A percentile compares a stretch with the other conserved stretches of the same genome.
These are phyloP conservation scores for Hippolais icterina DNA, from an alignment of 2,113 vertebrate species.

Conservation along the genomic window DNA sequence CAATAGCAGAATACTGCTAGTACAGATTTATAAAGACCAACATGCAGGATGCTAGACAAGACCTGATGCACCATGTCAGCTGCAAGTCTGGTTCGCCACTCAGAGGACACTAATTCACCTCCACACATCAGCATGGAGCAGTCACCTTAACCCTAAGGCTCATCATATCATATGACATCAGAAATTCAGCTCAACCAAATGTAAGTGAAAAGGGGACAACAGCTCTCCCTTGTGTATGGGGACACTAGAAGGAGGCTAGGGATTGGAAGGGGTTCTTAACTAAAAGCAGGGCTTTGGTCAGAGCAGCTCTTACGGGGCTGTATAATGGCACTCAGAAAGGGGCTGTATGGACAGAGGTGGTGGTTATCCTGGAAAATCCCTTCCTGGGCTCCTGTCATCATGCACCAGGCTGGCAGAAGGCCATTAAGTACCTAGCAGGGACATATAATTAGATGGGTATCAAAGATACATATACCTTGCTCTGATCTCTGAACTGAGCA, in stretches of 20 bases:
- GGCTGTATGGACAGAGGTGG: neutral
- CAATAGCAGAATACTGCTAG: neutral
- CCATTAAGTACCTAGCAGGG: neutral
- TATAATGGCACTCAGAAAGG: neutral
- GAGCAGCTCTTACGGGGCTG: neutral
- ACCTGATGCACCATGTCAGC: neutral
- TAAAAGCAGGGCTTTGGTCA: neutral
- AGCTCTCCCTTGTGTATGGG: neutral
- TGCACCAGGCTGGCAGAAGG: neutral
- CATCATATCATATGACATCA: neutral
- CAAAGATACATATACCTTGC: neutral
- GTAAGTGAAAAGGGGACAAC: neutral
- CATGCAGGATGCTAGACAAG: neutral
- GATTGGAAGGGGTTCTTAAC: neutral
- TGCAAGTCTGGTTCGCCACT: neutral
- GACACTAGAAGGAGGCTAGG: neutral
- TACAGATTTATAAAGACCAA: neutral
- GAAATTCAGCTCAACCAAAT: neutral
- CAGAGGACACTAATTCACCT: neutral
- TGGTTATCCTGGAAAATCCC: neutral
- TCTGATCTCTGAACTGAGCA: neutral
- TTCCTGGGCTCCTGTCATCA: neutral
- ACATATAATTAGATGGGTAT: neutral
- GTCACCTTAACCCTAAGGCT: neutral
- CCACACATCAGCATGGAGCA: fast-evolving